Evolutionary conservation across 30 jellyfish, hydroid and myxozoan species (phyloP), one percentile per base, ranked within the genome.

Genomic region (Aurelia aurita): DNA sequence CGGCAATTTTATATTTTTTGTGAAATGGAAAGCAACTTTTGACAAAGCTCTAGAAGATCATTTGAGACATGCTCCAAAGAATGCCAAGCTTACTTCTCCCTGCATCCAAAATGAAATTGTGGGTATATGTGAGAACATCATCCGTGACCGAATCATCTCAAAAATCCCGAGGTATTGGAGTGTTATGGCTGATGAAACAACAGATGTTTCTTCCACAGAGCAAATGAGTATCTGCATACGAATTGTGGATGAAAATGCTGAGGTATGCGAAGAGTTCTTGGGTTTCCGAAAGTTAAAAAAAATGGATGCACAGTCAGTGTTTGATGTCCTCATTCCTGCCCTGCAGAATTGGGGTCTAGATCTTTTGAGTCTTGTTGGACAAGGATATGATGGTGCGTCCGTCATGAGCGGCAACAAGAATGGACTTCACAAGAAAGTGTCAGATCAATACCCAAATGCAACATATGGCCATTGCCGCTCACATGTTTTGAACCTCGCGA

Each of bases 321-420:
- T 76, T 76, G 88, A 53, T 76, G 59, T 26, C 79, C 83, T 76
- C 82, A 58, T 76, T 76, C 88, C 88, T 76, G 80, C 83, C 61
- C 32, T 76, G 66, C 25, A 78, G 80, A 58, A 43, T 39, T 22
- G 84, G 89, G 84, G 84, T 78, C 89, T 62, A 9, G 84, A 61
- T 61, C 84, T 61, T 29, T 78, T 84, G 55, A 57, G 5, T 44
- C 65, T 58, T 12, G 71, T 76, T 76, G 84, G 89, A 78, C 89
- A 78, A 78, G 89, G 89, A 78, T 78, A 78, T 46, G 80, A 78
- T 78, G 89, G 68, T 78, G 89, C 79, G 55, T 61, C 80, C 55
- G 80, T 61, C 25, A 32, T 15, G 74, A 78, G 89, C 55, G 79
- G 89, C 79, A 78, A 78, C 55, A 58, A 78, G 82, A 78, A 78